Evolutionary conservation across 2,888 invertebrate genomes (phyloP).

Genomic region (Thymelicus acteon): DNA sequence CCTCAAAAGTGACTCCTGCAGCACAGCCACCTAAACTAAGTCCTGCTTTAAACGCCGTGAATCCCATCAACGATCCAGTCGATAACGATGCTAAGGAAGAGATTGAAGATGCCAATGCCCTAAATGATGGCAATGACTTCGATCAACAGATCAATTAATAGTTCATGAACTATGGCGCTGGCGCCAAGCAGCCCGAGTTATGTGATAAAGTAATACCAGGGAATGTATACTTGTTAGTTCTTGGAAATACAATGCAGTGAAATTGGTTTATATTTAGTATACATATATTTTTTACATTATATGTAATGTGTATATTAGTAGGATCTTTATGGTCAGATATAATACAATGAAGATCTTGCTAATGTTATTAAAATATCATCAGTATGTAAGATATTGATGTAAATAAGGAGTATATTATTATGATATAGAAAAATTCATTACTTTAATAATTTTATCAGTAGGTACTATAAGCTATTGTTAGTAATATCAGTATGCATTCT

Average conservation of each 20-base stretch:
- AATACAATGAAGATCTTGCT: neutral
- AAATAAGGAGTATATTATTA: too few species aligned
- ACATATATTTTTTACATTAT: neutral
- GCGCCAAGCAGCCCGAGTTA: neutral
- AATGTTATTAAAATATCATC: neutral
- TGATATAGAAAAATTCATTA: too few species aligned
- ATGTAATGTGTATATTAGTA: neutral
- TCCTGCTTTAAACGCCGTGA: slow-evolving; percentile 64
- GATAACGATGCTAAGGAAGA: slow-evolving; percentile 81
- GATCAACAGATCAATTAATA: slow-evolving; percentile 62
- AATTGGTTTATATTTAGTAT: too few species aligned
- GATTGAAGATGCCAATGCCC: slow-evolving; percentile 72
- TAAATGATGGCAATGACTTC: slow-evolving; percentile 73
- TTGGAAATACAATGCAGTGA: neutral
- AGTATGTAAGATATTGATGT: too few species aligned
- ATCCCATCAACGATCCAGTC: slow-evolving; percentile 70
- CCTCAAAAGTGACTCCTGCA: slow-evolving; percentile 71
- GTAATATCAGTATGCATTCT: neutral
- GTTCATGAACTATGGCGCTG: too few species aligned
- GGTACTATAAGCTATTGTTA: neutral
- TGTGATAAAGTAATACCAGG: slow-evolving; percentile 3
- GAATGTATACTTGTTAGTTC: neutral
- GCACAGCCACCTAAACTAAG: slow-evolving; percentile 71
- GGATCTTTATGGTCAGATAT: neutral
- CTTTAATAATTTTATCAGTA: neutral